Base-by-base conservation (phyloP, 2,888 invertebrate species). In the Xestobium rufovillosum region DNA sequence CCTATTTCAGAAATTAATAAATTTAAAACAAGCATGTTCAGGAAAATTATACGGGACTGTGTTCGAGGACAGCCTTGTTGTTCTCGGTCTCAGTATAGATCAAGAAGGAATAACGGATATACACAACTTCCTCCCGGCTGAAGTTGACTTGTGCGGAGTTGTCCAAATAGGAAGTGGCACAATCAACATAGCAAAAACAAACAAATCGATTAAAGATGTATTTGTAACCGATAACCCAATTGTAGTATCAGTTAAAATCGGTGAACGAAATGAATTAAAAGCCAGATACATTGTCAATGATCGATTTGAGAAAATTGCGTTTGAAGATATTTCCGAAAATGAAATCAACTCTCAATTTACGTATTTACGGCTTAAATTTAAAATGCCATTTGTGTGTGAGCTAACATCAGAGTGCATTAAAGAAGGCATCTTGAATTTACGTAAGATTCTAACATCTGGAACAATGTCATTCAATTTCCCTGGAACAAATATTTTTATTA, bases 141-240 rank as follows among this genome's bases (percentile, higher is more conserved):
- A 85, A 61, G 65, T 86, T 41, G 84, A 86, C 64, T 67, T 83
- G 32, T 86, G 83, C 59, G 87, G 86, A 14, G 70, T 82, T 38
- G 71, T 85, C 10, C 77, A 76, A 52, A 75, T 82, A 44, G 76
- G 75, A 12, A 73, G 78, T 48, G 70, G 71, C 31, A 63, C 72
- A 27, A 73, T 74, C 45, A 69, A 73, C 28, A 75, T 78, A 49
- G 72, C 72, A 3, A 73, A 76, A 52, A 67, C 78, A 14, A 76
- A 73, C 56, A 76, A 78, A 59, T 72, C 73, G 49, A 45, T 61
- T 29, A 47, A 73, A 72, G 78, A 82, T 63, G 78, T 86, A 38
- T 81, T 84, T 58, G 80, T 85, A 51, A 85, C 85, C 33, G 85
- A 86, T 55, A 85, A 84, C 65, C 85, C 85, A 2, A 68, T 85